Evolutionary conservation across 2,888 invertebrate genomes (phyloP), one percentile per base, ranked within the genome.

Genomic region (Scelioninae gen. 2): DNA sequence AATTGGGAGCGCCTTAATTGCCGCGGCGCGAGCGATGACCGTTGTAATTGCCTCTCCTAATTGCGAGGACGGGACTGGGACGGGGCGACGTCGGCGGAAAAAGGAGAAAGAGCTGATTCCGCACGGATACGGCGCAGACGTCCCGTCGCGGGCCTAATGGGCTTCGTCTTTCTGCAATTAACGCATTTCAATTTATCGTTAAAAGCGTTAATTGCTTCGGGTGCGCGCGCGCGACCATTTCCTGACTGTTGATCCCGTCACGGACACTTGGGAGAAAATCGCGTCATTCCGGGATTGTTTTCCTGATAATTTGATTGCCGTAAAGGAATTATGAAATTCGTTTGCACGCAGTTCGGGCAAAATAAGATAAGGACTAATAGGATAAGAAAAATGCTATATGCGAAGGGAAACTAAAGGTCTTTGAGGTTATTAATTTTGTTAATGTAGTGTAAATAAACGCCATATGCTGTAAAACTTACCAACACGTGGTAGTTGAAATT

Each of bases 1-100:
- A 83, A 84, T 83, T 82, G 81, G 82, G 81, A 81, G 81, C 81
- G 81, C 81, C 81, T 82, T 84, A 84, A 83, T 84, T 83, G 82
- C 83, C 80, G 78, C 78, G 80, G 81, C 78, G 81, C 82, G 81
- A 82, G 82, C 82, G 83, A 83, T 81, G 82, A 82, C 82, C 82
- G 81, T 80, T 82, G 80, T 80, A 82, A 82, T 82, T 82, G 82
- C 79, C 80, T 77, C 77, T 78, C 76, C 81, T 80, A 80, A 83
- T 74, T 82, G 81, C 79, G 78, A 77, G 70, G 78, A 71, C 48
- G 52, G n/a, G n/a, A n/a, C n/a, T 46, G 69, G 67, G 72, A 50
- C 45, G 61, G 15, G 35, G 67, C 53, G 61, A 64, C 72, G 67
- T 7, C 55, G 50, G 46, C 64, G 19, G 45, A 69, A 67, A 70